Conservation (phyloP, 2,888 invertebrate genomes). For the Harpagoxenus sublaevis region DNA sequence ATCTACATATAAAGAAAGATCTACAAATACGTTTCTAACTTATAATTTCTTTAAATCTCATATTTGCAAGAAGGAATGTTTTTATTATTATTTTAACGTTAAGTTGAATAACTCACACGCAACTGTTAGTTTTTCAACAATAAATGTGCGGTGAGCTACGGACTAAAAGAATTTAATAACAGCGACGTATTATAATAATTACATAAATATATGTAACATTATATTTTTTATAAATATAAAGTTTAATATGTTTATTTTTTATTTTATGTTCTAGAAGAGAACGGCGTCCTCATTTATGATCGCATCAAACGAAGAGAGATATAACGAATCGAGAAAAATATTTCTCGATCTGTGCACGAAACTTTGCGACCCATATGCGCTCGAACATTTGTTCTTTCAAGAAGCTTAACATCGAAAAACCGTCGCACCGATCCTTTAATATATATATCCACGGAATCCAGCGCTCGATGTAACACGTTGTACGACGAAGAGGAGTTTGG, state of each 20-base stretch:
- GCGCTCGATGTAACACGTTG: conserved; percentile 4
- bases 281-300: neutral
- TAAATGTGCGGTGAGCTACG: neutral
- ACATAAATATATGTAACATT: conserved; percentile 12
- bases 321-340: neutral
- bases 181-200: neutral
- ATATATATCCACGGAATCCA: conserved; percentile 3
- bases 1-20: neutral
- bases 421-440: conserved; percentile 14
- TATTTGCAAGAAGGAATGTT: neutral
- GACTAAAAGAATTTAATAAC: neutral
- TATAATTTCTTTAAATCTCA: neutral
- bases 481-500: neutral
- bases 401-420: conserved; percentile 21
- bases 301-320: neutral
- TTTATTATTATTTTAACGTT: conserved; percentile 9
- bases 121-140: neutral
- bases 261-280: conserved; percentile 31
- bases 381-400: conserved; percentile 9
- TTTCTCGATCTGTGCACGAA: neutral
- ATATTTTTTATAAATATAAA: neutral
- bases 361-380: conserved; percentile 22
- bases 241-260: neutral
- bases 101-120: neutral
- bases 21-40: neutral